Evolutionary conservation across 1,140 invertebrate species (phyloP).

Genomic region (Manduca sexta): DNA sequence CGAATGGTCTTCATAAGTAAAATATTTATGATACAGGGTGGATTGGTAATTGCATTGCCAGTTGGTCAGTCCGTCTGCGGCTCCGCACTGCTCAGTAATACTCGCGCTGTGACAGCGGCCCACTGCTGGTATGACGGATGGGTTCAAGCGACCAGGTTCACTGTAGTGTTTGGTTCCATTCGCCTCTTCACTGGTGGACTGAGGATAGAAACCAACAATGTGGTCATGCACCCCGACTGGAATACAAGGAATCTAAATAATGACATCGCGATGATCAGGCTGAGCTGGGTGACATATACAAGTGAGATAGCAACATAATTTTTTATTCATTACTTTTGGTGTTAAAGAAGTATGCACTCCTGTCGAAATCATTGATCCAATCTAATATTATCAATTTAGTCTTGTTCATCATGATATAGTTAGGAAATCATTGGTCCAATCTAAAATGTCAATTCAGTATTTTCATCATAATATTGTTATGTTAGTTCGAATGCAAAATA

Average conservation of each 20-base stretch:
- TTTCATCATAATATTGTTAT: too few relatives aligned
- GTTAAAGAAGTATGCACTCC: too few relatives aligned
- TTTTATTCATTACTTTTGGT: too few relatives aligned
- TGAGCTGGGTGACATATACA: neutral
- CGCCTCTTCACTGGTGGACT: constrained; percentile 13
- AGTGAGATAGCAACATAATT: too few relatives aligned
- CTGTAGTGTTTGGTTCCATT: constrained; percentile 10
- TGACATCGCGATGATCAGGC: constrained; percentile 17
- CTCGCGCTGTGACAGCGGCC: constrained; percentile 12
- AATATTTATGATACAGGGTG: neutral
- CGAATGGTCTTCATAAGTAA: too few relatives aligned
- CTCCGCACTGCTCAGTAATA: constrained; percentile 6
- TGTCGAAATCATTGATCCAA: too few relatives aligned
- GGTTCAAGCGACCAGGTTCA: constrained; percentile 6
- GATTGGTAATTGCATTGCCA: neutral
- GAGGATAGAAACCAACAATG: constrained; percentile 8
- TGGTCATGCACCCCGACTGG: constrained; percentile 12
- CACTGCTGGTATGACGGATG: constrained; percentile 21
- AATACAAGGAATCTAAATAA: constrained; percentile 14
- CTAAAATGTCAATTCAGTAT: too few relatives aligned
- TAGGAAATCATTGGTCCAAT: too few relatives aligned
- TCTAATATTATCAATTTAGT: neutral
- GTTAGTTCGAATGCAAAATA: too few relatives aligned
- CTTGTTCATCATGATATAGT: too few relatives aligned
- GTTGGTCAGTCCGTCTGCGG: constrained; percentile 9